phyloP scores from a whole-genome alignment of 2,888 invertebrate genomes.

The Metellina segmentata region DNA sequence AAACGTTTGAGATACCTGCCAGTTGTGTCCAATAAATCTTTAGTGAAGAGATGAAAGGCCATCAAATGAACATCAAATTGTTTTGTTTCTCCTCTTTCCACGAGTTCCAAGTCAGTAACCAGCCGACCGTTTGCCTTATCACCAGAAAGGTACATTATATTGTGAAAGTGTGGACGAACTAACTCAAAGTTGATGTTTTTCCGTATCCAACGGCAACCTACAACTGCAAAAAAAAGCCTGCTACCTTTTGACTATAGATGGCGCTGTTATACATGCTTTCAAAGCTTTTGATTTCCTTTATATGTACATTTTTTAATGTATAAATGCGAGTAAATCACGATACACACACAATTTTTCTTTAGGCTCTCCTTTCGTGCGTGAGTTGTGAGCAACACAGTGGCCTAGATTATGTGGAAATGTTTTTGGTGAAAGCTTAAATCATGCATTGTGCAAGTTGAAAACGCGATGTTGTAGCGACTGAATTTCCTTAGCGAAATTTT shows the following conservation, averaged over 20 bases:
- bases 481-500: not conserved
- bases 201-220: conserved; percentile 66
- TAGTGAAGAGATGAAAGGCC: too few relatives aligned
- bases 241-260: conserved; percentile 47
- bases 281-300: conserved; percentile 23
- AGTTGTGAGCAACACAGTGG: conserved; percentile 48
- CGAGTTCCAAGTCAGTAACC: conserved; percentile 40
- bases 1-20: too few relatives aligned
- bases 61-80: too few relatives aligned
- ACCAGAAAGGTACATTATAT: conserved; percentile 16
- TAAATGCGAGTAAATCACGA: conserved; percentile 21
- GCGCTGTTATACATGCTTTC: conserved; percentile 50
- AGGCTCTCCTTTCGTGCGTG: conserved; percentile 32
- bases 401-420: conserved; percentile 60
- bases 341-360: not conserved
- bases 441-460: conserved; percentile 39
- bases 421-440: conserved; percentile 55
- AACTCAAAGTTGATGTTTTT: conserved; percentile 52
- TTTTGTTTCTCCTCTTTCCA: conserved; percentile 8
- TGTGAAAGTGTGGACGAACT: conserved; percentile 19
- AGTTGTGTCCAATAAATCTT: too few relatives aligned
- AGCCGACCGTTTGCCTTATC: conserved; percentile 49
- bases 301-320: not conserved
- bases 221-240: conserved; percentile 14
- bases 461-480: conserved; percentile 16